Percentiles rank a stretch among this genome's conserved stretches.
Evolutionary conservation across 2,888 invertebrate genomes (phyloP).

Genomic region (Clitarchus hookeri): DNA sequence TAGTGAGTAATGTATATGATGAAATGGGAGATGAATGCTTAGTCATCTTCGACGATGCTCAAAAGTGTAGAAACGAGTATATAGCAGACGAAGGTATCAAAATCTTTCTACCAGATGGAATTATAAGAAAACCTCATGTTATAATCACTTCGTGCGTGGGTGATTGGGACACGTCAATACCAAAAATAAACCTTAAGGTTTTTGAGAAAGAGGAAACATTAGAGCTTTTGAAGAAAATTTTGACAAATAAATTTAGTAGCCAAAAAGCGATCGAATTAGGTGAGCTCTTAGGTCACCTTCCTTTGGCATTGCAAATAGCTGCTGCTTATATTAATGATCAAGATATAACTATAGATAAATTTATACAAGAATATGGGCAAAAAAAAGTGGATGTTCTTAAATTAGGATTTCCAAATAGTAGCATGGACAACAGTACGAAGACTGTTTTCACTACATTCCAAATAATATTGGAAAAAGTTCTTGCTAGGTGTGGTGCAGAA

Average conservation of each 20-base stretch:
- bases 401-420: neutral
- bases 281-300: neutral
- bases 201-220: neutral
- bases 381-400: neutral
- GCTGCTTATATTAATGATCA: neutral
- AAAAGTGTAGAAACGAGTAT: neutral
- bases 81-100: neutral
- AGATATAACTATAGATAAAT: neutral
- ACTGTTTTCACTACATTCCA: neutral
- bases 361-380: neutral
- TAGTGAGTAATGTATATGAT: neutral
- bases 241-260: neutral
- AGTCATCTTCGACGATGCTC: neutral
- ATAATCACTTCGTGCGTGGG: neutral
- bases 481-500: neutral
- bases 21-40: neutral
- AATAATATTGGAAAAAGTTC: neutral
- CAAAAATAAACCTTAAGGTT: neutral
- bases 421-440: neutral
- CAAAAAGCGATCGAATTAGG: neutral
- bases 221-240: neutral
- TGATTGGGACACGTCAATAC: neutral
- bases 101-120: neutral
- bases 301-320: neutral
- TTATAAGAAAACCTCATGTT: neutral